A percentile compares a stretch with the other conserved stretches of the same genome.
Evolutionary conservation across 1,140 invertebrate genomes (phyloP).

Genomic region (Drosophila prosaltans): DNA sequence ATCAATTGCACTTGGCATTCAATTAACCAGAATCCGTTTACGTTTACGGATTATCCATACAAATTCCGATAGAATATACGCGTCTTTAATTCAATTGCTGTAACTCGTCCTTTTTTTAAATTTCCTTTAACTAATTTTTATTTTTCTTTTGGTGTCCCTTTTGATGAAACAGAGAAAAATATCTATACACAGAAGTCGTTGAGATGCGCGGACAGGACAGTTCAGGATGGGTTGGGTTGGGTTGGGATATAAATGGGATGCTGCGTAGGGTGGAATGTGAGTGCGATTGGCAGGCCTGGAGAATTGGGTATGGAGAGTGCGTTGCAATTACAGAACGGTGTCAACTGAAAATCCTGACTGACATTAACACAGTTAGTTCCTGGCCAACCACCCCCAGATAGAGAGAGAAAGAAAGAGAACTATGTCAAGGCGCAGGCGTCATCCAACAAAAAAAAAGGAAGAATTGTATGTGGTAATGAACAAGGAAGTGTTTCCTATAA

Average conservation of each 20-base stretch:
- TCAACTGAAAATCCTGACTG: conserved; percentile 71
- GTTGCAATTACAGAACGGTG: conserved; percentile 76
- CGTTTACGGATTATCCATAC: no score
- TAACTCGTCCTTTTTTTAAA: no score
- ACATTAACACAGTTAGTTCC: conserved; percentile 61
- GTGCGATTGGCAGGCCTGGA: conserved; percentile 23
- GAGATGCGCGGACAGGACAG: conserved; percentile 29
- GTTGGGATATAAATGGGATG: conserved; percentile 17
- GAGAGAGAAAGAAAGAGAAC: not conserved
- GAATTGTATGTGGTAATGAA: conserved; percentile 5
- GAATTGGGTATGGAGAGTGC: conserved; percentile 35
- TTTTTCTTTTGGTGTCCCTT: no score
- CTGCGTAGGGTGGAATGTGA: conserved; percentile 19
- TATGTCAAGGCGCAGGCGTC: not conserved
- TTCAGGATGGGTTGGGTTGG: not conserved
- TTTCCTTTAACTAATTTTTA: no score
- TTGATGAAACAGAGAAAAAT: conserved; percentile 47
- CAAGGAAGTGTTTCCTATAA: not conserved
- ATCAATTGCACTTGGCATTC: no score
- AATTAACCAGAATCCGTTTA: no score
- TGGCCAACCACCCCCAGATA: conserved; percentile 44
- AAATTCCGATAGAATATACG: no score
- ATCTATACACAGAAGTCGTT: conserved; percentile 65
- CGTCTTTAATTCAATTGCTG: no score
- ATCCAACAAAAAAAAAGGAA: not conserved